phyloP scores from a whole-genome alignment of 2,113 vertebrate species.

The Setophaga petechia region DNA sequence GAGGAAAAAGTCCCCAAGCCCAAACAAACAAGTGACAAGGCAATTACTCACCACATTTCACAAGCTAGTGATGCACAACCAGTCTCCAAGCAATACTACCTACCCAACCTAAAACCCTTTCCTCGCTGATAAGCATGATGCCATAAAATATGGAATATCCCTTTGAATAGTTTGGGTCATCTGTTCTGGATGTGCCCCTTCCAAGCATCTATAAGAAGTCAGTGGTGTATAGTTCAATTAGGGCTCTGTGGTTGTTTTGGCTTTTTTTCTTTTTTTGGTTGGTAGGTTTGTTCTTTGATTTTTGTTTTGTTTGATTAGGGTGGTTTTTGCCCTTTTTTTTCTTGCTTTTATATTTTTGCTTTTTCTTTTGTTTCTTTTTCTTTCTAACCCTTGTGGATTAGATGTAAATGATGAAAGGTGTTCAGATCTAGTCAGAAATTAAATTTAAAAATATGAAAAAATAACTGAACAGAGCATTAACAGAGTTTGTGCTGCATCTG shows the following conservation, averaged over 20 bases:
- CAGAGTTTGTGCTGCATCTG: conserved; percentile 35
- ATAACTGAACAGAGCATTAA: conserved; percentile 26
- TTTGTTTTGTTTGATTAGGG: neutral
- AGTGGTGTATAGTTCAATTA: neutral
- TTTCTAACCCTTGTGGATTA: neutral
- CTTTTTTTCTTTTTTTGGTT: neutral
- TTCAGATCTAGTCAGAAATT: conserved; percentile 43
- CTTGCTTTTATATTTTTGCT: neutral
- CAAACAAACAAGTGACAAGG: neutral
- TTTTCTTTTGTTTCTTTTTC: no score
- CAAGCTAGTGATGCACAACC: neutral
- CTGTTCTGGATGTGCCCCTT: neutral
- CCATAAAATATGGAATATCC: neutral
- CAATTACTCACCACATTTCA: neutral
- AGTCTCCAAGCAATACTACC: neutral
- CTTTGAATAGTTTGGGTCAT: neutral
- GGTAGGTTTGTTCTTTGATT: neutral
- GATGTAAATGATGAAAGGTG: conserved; percentile 13
- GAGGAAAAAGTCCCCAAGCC: rapidly evolving
- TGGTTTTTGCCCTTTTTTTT: neutral
- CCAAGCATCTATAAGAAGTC: neutral
- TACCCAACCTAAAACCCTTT: neutral
- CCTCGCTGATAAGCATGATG: neutral
- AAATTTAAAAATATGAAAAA: conserved; percentile 57
- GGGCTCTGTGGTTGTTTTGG: neutral